These are phyloP conservation scores for Macropus fuliginosus DNA, from an alignment of 2,797 vertebrate genomes.

Conservation along the genomic window DNA sequence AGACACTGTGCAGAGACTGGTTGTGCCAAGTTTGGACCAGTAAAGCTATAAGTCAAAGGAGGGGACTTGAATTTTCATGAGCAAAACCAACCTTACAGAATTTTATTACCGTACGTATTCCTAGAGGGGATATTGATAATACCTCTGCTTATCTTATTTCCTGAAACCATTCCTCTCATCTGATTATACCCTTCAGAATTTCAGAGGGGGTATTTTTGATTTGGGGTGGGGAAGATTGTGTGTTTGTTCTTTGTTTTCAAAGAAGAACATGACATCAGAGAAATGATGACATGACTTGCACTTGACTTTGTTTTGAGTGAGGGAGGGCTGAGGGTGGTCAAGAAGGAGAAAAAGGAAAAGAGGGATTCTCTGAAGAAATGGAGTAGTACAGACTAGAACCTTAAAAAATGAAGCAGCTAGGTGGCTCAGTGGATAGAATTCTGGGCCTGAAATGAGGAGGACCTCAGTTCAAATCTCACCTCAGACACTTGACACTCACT, in stretches of 20 bases:
- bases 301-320: too few relatives aligned
- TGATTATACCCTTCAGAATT: constrained; percentile 54
- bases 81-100: constrained; percentile 68
- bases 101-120: constrained; percentile 72
- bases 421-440: neutral
- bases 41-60: constrained; percentile 64
- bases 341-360: neutral
- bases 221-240: neutral
- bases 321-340: too few relatives aligned
- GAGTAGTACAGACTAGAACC: neutral
- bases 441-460: neutral
- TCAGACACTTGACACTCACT: neutral
- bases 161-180: constrained; percentile 62
- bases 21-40: constrained; percentile 58
- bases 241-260: too few relatives aligned
- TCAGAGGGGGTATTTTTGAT: neutral
- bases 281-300: too few relatives aligned
- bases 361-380: neutral
- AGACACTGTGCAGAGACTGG: constrained; percentile 33
- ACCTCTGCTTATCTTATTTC: constrained; percentile 64
- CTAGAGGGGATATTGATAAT: constrained; percentile 60
- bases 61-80: constrained; percentile 74
- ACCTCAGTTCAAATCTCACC: neutral
- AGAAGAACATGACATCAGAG: too few relatives aligned
- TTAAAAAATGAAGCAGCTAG: neutral